Evolutionary conservation across 2,113 vertebrate species (phyloP).

Genomic region (Stigmatopora argus): DNA sequence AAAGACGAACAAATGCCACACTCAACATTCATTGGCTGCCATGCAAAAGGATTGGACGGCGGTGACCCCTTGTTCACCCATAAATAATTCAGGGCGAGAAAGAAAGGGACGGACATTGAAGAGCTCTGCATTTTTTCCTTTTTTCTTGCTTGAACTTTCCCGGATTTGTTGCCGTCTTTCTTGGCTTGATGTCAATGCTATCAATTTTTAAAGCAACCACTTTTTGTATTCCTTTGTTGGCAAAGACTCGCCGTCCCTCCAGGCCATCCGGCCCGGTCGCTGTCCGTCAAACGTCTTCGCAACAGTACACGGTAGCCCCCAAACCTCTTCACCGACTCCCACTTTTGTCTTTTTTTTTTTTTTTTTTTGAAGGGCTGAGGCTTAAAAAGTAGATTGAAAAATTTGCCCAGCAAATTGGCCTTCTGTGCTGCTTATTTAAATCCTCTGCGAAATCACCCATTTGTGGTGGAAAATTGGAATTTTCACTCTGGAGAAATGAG

Average conservation of each 20-base stretch:
- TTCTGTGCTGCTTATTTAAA: no score
- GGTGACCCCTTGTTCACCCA: no score
- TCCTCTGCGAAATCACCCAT: no score
- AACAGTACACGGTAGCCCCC: conserved; percentile 38
- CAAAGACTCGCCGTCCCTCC: conserved; percentile 10
- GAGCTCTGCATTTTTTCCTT: background rate
- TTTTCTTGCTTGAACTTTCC: background rate
- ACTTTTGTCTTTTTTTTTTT: conserved; percentile 25
- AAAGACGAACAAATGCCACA: no score
- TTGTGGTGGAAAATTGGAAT: no score
- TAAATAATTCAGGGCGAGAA: background rate
- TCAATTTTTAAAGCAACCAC: background rate
- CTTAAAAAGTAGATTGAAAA: no score
- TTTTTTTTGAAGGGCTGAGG: conserved; percentile 16
- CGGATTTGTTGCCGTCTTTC: background rate
- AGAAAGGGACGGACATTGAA: background rate
- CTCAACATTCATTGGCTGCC: no score
- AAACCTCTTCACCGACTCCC: conserved; percentile 35
- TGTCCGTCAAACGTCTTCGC: conserved; percentile 44
- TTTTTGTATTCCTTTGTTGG: conserved; percentile 6
- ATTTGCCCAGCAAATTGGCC: no score
- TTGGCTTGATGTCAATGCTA: background rate
- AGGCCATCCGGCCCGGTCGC: conserved; percentile 24
- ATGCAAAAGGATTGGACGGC: no score
- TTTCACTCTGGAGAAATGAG: no score